Conservation (phyloP, 2,797 vertebrate genomes). For the Triplophysa yarkandensis region DNA sequence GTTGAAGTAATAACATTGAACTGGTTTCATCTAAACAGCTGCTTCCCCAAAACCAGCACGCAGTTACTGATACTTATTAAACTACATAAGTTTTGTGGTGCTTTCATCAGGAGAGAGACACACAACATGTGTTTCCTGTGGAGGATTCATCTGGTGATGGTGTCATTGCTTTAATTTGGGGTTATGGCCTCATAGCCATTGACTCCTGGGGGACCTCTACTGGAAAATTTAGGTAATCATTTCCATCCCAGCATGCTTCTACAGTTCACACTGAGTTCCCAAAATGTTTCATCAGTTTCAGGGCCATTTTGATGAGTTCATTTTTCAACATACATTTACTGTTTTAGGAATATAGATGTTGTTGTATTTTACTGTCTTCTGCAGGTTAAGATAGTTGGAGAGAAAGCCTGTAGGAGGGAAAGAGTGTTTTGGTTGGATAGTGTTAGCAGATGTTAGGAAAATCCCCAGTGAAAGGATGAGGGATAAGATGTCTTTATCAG, state of each 20-base stretch:
- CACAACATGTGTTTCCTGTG: constrained; percentile 69
- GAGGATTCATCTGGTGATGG: neutral
- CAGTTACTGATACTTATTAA: constrained; percentile 68
- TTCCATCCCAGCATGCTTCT: neutral
- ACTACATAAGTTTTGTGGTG: constrained; percentile 64
- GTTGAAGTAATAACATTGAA: constrained; percentile 65
- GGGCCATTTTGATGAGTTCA: neutral
- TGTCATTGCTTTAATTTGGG: neutral
- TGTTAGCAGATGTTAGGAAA: constrained; percentile 40
- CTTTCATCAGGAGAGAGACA: constrained; percentile 74
- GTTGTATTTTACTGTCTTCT: neutral
- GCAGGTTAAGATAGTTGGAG: constrained; percentile 9
- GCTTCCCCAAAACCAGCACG: constrained; percentile 64
- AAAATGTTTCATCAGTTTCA: constrained; percentile 16
- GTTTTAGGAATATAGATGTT: neutral
- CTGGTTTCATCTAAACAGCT: constrained; percentile 61
- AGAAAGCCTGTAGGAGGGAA: neutral
- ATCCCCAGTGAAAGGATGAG: constrained; percentile 5
- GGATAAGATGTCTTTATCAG: constrained; percentile 13
- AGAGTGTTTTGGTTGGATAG: constrained; percentile 2
- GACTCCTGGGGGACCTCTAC: constrained; percentile 75
- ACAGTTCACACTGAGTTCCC: neutral
- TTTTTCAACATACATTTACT: constrained; percentile 3
- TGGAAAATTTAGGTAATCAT: constrained; percentile 68
- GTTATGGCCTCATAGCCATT: constrained; percentile 54